Base-by-base conservation (phyloP, 92 coral and sea anemone genomes). In the Meandrina meandrites region DNA sequence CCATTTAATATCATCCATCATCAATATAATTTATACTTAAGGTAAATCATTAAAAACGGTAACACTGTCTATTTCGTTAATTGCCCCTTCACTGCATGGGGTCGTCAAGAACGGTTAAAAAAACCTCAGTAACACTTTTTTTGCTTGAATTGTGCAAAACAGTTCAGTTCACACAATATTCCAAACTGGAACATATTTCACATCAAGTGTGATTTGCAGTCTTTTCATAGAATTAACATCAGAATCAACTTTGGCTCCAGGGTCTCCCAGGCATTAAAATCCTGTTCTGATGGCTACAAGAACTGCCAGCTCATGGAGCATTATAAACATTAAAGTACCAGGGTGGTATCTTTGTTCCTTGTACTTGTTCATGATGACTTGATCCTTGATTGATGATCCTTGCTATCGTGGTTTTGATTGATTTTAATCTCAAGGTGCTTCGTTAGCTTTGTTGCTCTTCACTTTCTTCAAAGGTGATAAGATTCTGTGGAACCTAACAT, bases 391-490 rank as follows among this genome's bases (percentile, higher is more conserved):
- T 56, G 1, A 3, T 57, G 24, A 5, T 57, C 64, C 5, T 19
- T 18, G 27, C n/a, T 30, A 22, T 47, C 75, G 17, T 19, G 32
- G 62, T n/a, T n/a, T 81, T 9, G 32, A 36, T 58, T 28, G 4
- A 37, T 24, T 21, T 45, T 64, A 16, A 37, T 10, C 32, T 18
- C 51, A 19, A 18, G 35, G 22, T 8, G 36, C 48, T 35, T 37
- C 47, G 88, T 45, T 64, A 78, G 64, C 88, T 85, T 64, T 76
- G 82, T 40, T 53, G 79, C 54, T 94, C 96, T 60, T 96, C 98
- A 66, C 95, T 92, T 82, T 96, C 98, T 72, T 96, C 98, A 66
- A 96, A 96, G 22, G 96, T 87, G 71, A 96, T 96, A 24, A 96
- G 92, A 76, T 96, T 96, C 72, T 92, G 96, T 57, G 98, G 98